Percentiles rank a stretch among this genome's conserved stretches.
phyloP scores from a whole-genome alignment of 2,888 invertebrate species.

The Drosophila emarginata region DNA sequence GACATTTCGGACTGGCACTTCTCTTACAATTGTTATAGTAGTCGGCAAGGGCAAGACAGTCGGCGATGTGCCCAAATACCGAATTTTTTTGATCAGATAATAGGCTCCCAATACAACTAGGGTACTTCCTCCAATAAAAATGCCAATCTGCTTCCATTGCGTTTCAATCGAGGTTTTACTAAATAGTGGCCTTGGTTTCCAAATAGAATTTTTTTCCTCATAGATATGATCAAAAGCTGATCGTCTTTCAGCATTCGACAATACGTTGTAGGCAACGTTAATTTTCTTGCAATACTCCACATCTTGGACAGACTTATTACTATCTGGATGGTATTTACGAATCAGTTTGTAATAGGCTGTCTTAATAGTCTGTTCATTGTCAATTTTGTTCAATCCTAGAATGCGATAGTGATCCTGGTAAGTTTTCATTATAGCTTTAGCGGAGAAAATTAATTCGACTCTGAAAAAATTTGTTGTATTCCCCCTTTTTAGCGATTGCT shows the following conservation, averaged over 20 bases:
- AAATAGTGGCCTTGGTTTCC: background rate
- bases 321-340: background rate
- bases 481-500: no score
- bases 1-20: background rate
- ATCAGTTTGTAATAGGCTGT: background rate
- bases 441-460: background rate
- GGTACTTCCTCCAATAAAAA: background rate
- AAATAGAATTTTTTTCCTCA: background rate
- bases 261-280: background rate
- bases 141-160: background rate
- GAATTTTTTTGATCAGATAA: background rate
- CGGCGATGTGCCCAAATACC: background rate
- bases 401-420: conserved; percentile 2
- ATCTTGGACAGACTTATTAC: background rate
- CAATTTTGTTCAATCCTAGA: background rate
- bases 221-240: background rate
- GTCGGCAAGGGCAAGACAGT: background rate
- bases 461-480: no score
- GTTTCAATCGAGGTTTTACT: background rate
- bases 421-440: background rate
- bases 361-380: background rate
- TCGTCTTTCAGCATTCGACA: background rate
- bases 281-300: background rate
- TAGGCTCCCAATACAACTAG: background rate
- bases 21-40: background rate